These are phyloP conservation scores for Podotricha telesiphe DNA, from an alignment of 2,888 invertebrate genomes.

Conservation along the genomic window DNA sequence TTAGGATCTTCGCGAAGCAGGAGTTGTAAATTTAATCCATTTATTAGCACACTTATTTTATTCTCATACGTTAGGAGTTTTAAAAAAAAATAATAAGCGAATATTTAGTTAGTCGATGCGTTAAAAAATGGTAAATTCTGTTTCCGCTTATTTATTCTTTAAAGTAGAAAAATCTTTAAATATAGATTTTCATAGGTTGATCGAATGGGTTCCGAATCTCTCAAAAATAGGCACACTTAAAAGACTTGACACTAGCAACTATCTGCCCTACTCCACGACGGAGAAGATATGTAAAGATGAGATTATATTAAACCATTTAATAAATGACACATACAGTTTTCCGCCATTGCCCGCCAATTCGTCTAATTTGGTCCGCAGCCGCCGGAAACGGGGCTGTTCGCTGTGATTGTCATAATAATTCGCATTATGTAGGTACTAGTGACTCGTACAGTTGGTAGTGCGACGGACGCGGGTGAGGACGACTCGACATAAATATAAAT, in stretches of 20 bases:
- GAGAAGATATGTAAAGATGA: background rate
- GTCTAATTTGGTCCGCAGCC: constrained; percentile 43
- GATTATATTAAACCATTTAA: background rate
- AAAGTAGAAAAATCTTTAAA: no score
- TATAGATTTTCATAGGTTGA: no score
- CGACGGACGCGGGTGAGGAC: constrained; percentile 30
- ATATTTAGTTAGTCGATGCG: no score
- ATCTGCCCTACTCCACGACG: no score
- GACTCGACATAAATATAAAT: background rate
- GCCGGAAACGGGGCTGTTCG: constrained; percentile 64
- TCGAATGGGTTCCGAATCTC: no score
- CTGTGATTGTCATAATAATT: constrained; percentile 72
- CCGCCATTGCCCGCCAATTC: constrained; percentile 32
- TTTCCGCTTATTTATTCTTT: background rate
- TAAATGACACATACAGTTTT: constrained; percentile 18
- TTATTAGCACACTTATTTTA: constrained; percentile 4
- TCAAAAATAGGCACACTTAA: no score
- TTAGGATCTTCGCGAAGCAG: constrained; percentile 6
- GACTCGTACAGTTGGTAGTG: constrained; percentile 30
- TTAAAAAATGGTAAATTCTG: no score
- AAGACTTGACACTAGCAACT: no score
- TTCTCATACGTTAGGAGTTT: constrained; percentile 8
- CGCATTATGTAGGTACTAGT: constrained; percentile 56
- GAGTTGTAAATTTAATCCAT: constrained; percentile 10
- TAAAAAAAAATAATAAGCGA: background rate